Evolutionary conservation across 2,113 vertebrate species (phyloP).

Genomic region (Chloropsis cyanopogon): DNA sequence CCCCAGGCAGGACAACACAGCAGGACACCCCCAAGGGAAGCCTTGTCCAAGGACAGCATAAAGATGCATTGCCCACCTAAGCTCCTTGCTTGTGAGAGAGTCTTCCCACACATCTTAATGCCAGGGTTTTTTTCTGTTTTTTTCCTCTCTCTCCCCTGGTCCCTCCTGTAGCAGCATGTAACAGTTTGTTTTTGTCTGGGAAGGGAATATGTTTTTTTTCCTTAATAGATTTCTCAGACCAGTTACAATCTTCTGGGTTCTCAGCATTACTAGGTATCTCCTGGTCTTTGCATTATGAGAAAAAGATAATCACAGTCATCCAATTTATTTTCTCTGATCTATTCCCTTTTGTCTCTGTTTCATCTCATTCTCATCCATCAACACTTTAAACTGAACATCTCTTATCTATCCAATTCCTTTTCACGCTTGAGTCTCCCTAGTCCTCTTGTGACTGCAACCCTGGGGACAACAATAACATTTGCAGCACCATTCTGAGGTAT

Average conservation of each 20-base stretch:
- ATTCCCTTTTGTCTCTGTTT: slow-evolving; percentile 26
- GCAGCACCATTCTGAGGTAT: background rate
- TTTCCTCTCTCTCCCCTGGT: background rate
- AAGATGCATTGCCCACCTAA: background rate
- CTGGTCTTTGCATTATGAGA: background rate
- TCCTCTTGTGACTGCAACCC: slow-evolving; percentile 10
- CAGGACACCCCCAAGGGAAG: background rate
- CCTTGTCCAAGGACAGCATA: background rate
- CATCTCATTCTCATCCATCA: slow-evolving; percentile 29
- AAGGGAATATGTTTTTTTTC: background rate
- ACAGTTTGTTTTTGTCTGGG: background rate
- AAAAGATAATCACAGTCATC: slow-evolving; percentile 7
- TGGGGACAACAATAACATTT: slow-evolving; percentile 49
- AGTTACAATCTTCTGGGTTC: background rate
- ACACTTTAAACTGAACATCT: slow-evolving; percentile 33
- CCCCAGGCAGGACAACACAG: background rate
- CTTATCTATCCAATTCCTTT: slow-evolving; percentile 42
- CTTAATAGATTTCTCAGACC: background rate
- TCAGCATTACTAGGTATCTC: background rate
- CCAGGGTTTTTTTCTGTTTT: fast-evolving
- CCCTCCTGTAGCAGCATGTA: background rate
- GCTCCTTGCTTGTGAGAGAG: background rate
- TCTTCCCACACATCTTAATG: background rate
- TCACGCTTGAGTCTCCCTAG: slow-evolving; percentile 8
- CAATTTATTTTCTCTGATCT: slow-evolving; percentile 29